These are phyloP conservation scores for Sitodiplosis mosellana DNA, from an alignment of 1,140 invertebrate genomes.

Conservation along the genomic window DNA sequence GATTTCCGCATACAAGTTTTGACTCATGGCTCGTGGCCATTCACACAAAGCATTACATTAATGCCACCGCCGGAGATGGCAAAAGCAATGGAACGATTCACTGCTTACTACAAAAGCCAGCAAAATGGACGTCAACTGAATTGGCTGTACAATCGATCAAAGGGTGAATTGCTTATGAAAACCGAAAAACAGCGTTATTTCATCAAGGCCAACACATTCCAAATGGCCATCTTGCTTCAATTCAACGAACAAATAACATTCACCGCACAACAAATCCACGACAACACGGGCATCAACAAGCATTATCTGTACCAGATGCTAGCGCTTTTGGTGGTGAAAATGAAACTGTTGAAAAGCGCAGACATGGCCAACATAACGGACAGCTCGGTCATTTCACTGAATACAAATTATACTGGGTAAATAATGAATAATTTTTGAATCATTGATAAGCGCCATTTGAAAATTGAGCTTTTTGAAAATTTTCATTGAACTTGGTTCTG, in stretches of 20 bases:
- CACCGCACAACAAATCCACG: constrained; percentile 67
- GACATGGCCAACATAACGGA: too few species aligned
- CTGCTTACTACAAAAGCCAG: constrained; percentile 84
- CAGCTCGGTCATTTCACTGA: too few species aligned
- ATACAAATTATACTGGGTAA: too few species aligned
- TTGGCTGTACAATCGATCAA: constrained; percentile 96
- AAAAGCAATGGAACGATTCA: constrained; percentile 85
- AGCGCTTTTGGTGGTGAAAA: too few species aligned
- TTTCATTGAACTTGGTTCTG: too few species aligned
- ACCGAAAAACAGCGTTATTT: too few species aligned
- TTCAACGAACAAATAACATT: constrained; percentile 77
- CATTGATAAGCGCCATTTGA: too few species aligned
- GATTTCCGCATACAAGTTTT: constrained; percentile 93
- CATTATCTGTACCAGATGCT: too few species aligned
- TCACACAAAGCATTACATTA: constrained; percentile 83
- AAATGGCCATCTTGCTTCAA: constrained; percentile 95
- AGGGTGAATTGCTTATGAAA: too few species aligned
- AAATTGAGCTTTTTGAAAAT: too few species aligned
- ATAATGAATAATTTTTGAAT: too few species aligned
- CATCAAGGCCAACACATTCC: constrained; percentile 72
- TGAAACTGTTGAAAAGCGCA: too few species aligned
- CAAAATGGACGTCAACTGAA: constrained; percentile 94
- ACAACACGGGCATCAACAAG: constrained; percentile 19
- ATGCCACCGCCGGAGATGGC: constrained; percentile 85
- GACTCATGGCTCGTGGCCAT: constrained; percentile 96